Base-by-base conservation (phyloP, 1,140 invertebrate species). In the Galendromus occidentalis region DNA sequence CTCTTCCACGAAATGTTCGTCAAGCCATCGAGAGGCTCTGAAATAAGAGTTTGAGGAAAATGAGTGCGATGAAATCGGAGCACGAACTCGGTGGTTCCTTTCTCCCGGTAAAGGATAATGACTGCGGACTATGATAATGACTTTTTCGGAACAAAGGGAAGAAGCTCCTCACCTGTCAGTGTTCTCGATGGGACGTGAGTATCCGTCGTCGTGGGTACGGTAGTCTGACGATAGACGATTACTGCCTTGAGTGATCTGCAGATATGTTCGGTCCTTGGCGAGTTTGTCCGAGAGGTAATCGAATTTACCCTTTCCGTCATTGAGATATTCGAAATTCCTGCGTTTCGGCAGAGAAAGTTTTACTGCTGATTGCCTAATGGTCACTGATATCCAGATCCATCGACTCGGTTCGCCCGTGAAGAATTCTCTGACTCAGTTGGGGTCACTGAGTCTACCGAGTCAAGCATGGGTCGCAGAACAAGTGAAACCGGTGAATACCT, bases 261-360 rank as follows among this genome's bases (percentile, higher is more conserved):
- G 51, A 59, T 59, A 59, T 14, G 51, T 59, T 17, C 51, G 12
- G 25, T 59, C 51, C 20, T 59, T 59, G 2, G 14, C 22, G n/a
- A 59, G 33, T 22, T 59, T 59, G 51, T 59, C 51, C 17, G 51
- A 59, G 6, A 59, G 33, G 33, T 59, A 59, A 33, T 59, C 51
- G 33, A 59, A 59, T 25, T 59, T 59, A 2, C 51, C 51, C 33
- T 33, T 25, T 59, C 51, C 51, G 33, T 59, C 51, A 22, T 59
- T 59, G 25, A 59, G 51, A 59, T 59, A 59, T 9, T 59, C 51
- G 22, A 59, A 59, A 59, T 59, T 59, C 51, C 51, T 59, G 51
- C 2, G 14, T 20, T 6, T 39, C 33, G 33, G 4, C 4, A 39
- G 33, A 39, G n/a, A n/a, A n/a, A 39, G 33, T 39, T 39, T 4